Base-by-base conservation (phyloP, 2,888 invertebrate genomes). In the Patella ulyssiponensis region DNA sequence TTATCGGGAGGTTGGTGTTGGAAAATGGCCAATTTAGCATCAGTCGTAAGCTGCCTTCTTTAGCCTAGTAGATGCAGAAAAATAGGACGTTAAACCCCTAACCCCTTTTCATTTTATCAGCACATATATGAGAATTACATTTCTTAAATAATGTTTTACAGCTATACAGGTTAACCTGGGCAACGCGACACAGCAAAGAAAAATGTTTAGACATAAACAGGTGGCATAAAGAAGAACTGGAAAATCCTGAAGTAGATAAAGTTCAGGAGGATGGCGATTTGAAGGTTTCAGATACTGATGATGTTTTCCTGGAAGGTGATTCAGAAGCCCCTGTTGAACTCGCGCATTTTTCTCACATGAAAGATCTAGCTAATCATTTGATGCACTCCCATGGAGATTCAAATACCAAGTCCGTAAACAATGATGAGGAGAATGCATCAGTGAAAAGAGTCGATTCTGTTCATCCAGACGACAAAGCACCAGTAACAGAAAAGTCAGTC, bases 141-240 rank as follows among this genome's bases (percentile, higher is more conserved):
- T 33, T 7, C 33, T 4, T 33, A 33, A 5, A 33, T 33, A 0
- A 33, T 33, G 3, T 33, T 44, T 7, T 44, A 44, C 75, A 87
- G 87, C 71, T 88, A 7, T 71, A 83, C 5, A 79, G 88, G 15
- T 74, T 88, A 27, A 88, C 88, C 0, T 88, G 84, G 82, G 84
- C 83, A 82, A 85, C 86, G 15, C 83, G 88, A 0, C 82, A 87
- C 77, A 88, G 86, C 76, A 86, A 81, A 73, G 73, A 83, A 17
- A 84, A 84, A 1, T 80, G 88, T 12, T 71, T 84, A 17, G 83
- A 87, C 69, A 87, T 88, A 54, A 83, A 86, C 54, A 74, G 77
- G 14, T 75, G 82, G 78, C 52, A 20, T 2, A 51, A 11, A 51
- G 69, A 77, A 15, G 20, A 56, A 58, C 17, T 23, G 5, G 23